Conservation (phyloP, 1,140 invertebrate species). For the Scaptomyza pallida region DNA sequence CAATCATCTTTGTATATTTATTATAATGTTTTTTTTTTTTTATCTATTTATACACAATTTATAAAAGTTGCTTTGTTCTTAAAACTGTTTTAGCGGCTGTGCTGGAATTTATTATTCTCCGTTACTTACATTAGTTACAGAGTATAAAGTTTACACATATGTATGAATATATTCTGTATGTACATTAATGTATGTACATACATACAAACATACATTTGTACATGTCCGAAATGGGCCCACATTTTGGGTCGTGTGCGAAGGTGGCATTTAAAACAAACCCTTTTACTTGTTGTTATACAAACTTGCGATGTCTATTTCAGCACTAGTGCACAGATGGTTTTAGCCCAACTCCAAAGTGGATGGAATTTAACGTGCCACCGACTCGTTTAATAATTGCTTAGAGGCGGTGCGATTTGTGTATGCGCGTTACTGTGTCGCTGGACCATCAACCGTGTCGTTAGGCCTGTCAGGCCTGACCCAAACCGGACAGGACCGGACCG, state of each 20-base stretch:
- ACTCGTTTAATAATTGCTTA: constrained; percentile 82
- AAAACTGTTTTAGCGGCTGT: not conserved
- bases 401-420: constrained; percentile 75
- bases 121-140: constrained; percentile 61
- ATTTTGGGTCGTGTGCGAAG: constrained; percentile 39
- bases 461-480: constrained; percentile 69
- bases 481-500: constrained; percentile 52
- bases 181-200: constrained; percentile 12
- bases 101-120: constrained; percentile 13
- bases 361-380: constrained; percentile 82
- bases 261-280: constrained; percentile 74
- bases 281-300: constrained; percentile 80
- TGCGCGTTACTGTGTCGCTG: constrained; percentile 59
- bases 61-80: not conserved
- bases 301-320: constrained; percentile 78
- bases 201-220: constrained; percentile 2
- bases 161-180: constrained; percentile 10
- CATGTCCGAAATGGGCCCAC: constrained; percentile 55
- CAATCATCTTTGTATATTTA: too few relatives aligned
- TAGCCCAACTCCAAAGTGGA: constrained; percentile 68
- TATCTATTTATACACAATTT: too few relatives aligned
- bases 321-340: constrained; percentile 56
- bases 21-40: too few relatives aligned
- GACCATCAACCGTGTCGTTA: constrained; percentile 66
- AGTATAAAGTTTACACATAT: too few relatives aligned